Evolutionary conservation across 2,797 vertebrate genomes (phyloP).

Genomic region (Rallus crepitans): DNA sequence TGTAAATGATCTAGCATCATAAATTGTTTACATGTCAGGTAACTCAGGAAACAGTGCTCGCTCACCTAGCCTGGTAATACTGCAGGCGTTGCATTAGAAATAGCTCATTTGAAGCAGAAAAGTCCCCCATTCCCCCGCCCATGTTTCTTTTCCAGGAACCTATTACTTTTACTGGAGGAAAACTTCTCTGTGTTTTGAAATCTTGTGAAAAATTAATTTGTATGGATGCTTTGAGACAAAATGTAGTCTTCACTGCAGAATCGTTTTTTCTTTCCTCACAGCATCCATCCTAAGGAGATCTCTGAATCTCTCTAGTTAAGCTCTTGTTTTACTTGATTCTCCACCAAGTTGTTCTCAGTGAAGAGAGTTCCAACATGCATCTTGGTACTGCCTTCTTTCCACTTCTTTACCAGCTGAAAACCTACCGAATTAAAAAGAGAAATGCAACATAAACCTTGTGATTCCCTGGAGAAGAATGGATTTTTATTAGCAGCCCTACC

Average conservation of each 20-base stretch:
- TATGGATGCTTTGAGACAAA: not conserved
- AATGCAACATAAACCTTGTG: not conserved
- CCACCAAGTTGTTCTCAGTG: not conserved
- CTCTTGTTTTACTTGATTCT: not conserved
- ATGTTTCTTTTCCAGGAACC: not conserved
- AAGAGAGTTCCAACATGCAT: not conserved
- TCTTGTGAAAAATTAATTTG: not conserved
- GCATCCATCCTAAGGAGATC: not conserved
- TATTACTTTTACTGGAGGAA: not conserved
- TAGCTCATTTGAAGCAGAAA: not conserved
- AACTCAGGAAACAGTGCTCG: not conserved
- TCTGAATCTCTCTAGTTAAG: not conserved
- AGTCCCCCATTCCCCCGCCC: fast-evolving
- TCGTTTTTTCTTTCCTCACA: not conserved
- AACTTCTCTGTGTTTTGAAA: not conserved
- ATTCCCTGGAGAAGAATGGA: not conserved
- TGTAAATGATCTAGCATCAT: not conserved
- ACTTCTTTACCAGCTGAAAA: not conserved
- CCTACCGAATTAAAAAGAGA: not conserved
- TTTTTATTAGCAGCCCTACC: not conserved
- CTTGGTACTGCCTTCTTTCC: not conserved
- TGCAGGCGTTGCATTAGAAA: not conserved
- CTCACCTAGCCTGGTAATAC: not conserved
- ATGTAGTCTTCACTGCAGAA: not conserved
- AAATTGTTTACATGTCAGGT: not conserved